Evolutionary conservation across 2,113 vertebrate species (phyloP).

Genomic region (Oceanites oceanicus): DNA sequence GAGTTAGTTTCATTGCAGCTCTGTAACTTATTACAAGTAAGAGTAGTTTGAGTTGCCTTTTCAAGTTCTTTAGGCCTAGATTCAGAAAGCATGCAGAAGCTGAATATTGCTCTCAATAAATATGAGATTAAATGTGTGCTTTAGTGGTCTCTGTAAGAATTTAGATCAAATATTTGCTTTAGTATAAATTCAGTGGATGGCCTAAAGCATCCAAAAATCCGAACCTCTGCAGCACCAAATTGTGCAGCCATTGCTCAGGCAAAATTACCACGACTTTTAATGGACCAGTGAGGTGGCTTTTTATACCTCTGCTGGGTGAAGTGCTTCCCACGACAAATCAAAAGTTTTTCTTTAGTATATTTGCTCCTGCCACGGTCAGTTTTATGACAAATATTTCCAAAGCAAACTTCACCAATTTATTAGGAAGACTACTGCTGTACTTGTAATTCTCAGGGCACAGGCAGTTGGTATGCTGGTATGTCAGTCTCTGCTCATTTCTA

Average conservation of each 20-base stretch:
- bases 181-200: background rate
- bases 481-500: background rate
- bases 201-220: background rate
- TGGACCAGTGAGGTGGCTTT: background rate
- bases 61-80: background rate
- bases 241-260: background rate
- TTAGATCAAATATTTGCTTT: background rate
- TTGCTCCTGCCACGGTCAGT: background rate
- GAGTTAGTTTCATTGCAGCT: conserved; percentile 27
- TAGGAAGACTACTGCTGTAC: background rate
- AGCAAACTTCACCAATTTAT: background rate
- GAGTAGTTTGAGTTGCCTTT: background rate
- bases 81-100: background rate
- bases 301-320: background rate
- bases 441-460: background rate
- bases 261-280: background rate
- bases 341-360: background rate
- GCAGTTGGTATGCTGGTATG: background rate
- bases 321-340: background rate
- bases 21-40: background rate
- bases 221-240: background rate
- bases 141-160: background rate
- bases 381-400: background rate
- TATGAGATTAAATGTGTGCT: background rate
- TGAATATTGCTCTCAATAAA: background rate